Base-by-base conservation (phyloP, 1,140 invertebrate genomes). In the Heliconius congener region DNA sequence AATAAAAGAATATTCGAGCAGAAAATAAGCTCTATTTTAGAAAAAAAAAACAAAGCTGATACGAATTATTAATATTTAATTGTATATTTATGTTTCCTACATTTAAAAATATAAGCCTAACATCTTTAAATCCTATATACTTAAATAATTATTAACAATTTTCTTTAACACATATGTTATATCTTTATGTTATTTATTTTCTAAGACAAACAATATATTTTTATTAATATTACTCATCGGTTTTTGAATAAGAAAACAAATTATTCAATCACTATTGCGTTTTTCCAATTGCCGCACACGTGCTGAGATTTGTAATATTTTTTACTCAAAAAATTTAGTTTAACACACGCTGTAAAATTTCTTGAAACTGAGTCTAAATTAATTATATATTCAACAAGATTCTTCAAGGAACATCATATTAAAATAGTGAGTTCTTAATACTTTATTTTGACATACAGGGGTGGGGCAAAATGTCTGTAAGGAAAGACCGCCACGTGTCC, bases 291-390 rank as follows among this genome's bases (percentile, higher is more conserved):
- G 90, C 90, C 90, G 92, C 90, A 94, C 93, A 94, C 91, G 93
- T 94, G 92, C 92, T 88, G 88, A 89, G 86, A 90, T 91, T 93
- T 93, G 88, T 92, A 87, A 90, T 93, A 91, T 93, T 93, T 93
- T 87, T 91, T 88, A 87, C 80, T 83, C 42, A 82, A 89, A 88
- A 87, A 86, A 88, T 83, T 92, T 86, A 87, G 85, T 82, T 88
- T 94, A 91, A 82, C 87, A 88, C 84, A 78, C 80, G 82, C 82
- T 81, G 39, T 81, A 80, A 77, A 83, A 76, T 84, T 76, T 82
- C 80, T 70, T 80, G 84, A 50, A 77, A 86, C 80, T 83, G 73
- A 13, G 23, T 81, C 85, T 86, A 76, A 81, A 84, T 79, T 23
- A 57, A 76, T 70, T 60, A 46, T 70, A 72, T 75, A 78, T 73